Conservation (phyloP, 2,113 vertebrate species). For the Larimichthys crocea region DNA sequence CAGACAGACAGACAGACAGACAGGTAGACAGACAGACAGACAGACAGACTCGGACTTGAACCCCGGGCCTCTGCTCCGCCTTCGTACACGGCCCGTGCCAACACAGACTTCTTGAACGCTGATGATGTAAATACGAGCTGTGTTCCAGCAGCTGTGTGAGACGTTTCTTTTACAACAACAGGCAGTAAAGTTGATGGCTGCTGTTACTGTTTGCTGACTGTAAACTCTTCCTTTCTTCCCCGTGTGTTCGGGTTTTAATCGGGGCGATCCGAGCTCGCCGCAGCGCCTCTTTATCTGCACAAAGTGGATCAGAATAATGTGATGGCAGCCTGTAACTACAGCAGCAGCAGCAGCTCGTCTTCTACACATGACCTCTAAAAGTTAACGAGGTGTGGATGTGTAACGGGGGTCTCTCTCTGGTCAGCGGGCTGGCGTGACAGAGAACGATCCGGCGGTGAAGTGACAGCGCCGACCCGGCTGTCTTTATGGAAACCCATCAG, state of each 20-base stretch:
- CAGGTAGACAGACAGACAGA: too few species aligned
- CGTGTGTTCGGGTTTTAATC: not conserved
- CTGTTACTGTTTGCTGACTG: slow-evolving; percentile 3
- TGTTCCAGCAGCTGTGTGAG: too few species aligned
- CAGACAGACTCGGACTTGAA: too few species aligned
- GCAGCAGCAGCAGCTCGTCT: slow-evolving; percentile 17
- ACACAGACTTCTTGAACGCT: too few species aligned
- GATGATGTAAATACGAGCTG: too few species aligned
- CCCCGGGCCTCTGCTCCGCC: too few species aligned
- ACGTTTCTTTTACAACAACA: not conserved
- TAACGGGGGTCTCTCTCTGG: slow-evolving; percentile 62
- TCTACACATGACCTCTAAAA: slow-evolving; percentile 66
- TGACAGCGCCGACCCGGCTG: slow-evolving; percentile 48
- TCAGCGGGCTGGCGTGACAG: slow-evolving; percentile 60
- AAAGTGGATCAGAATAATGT: slow-evolving; percentile 22
- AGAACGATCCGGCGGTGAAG: slow-evolving; percentile 39
- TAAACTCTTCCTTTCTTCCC: not conserved
- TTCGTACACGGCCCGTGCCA: too few species aligned
- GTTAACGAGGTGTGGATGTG: slow-evolving; percentile 65
- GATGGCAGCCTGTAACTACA: slow-evolving; percentile 22
- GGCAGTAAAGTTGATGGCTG: not conserved
- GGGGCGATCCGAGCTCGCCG: not conserved
- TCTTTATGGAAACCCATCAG: slow-evolving; percentile 71
- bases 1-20: too few species aligned
- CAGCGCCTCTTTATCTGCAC: slow-evolving; percentile 18